Evolutionary conservation across 2,113 vertebrate genomes (phyloP).

Genomic region (Morphnarchus princeps): DNA sequence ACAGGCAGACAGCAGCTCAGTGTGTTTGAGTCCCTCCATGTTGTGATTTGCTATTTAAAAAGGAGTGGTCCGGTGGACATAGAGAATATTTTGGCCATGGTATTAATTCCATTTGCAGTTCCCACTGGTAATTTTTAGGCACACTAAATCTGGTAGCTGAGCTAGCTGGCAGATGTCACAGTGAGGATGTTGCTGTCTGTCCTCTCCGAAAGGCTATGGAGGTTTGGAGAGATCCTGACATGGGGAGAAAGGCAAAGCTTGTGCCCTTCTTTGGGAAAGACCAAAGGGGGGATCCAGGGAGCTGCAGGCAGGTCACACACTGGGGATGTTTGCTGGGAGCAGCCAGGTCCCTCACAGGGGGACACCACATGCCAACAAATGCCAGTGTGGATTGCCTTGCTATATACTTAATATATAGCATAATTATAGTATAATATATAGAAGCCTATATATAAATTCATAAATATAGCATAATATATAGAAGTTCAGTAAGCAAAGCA

Average conservation of each 20-base stretch:
- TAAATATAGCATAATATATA: background rate
- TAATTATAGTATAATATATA: no score
- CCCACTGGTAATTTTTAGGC: background rate
- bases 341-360: background rate
- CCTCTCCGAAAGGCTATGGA: background rate
- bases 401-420: no score
- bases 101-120: background rate
- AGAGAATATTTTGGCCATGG: background rate
- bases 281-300: background rate
- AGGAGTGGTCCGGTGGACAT: background rate
- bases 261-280: background rate
- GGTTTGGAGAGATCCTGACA: background rate
- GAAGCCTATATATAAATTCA: background rate
- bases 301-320: background rate
- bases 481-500: background rate
- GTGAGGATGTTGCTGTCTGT: background rate
- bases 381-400: background rate
- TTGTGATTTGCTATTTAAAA: background rate
- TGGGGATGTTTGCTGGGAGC: background rate
- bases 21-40: accelerated
- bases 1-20: background rate
- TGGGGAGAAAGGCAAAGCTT: background rate
- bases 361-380: no score
- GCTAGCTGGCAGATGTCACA: background rate
- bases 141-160: background rate